phyloP scores from a whole-genome alignment of 2,797 vertebrate species.

The Fringilla coelebs region DNA sequence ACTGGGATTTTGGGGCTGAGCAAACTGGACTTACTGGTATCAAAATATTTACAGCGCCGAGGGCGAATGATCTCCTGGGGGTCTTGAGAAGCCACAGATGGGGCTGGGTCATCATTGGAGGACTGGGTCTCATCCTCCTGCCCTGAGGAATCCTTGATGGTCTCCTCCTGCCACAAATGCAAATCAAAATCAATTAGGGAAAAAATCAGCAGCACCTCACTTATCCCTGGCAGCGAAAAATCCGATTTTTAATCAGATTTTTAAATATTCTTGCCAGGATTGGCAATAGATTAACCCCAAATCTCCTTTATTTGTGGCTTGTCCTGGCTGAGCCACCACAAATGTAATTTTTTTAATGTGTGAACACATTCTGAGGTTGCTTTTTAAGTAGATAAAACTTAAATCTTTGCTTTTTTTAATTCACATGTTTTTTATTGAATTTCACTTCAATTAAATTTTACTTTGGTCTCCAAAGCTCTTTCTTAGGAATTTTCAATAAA shows the following conservation, averaged over 20 bases:
- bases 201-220: not conserved
- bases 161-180: constrained; percentile 75
- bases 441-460: not conserved
- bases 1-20: not conserved
- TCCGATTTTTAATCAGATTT: not conserved
- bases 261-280: not conserved
- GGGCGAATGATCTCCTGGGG: constrained; percentile 88
- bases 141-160: constrained; percentile 82
- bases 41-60: constrained; percentile 91
- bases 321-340: not conserved
- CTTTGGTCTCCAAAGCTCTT: not conserved
- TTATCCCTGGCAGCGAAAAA: not conserved
- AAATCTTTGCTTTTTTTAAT: not conserved
- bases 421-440: not conserved
- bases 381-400: not conserved
- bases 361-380: not conserved
- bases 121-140: constrained; percentile 84
- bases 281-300: not conserved
- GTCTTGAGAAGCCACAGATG: constrained; percentile 82
- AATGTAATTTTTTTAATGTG: rapidly evolving
- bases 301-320: not conserved
- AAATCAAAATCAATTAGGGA: not conserved
- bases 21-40: constrained; percentile 80
- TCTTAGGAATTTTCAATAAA: too few relatives aligned
- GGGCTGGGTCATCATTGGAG: constrained; percentile 83